Percentiles rank a stretch among this genome's conserved stretches.
phyloP scores from a whole-genome alignment of 1,140 invertebrate species.

The Drosophila subpulchrella region DNA sequence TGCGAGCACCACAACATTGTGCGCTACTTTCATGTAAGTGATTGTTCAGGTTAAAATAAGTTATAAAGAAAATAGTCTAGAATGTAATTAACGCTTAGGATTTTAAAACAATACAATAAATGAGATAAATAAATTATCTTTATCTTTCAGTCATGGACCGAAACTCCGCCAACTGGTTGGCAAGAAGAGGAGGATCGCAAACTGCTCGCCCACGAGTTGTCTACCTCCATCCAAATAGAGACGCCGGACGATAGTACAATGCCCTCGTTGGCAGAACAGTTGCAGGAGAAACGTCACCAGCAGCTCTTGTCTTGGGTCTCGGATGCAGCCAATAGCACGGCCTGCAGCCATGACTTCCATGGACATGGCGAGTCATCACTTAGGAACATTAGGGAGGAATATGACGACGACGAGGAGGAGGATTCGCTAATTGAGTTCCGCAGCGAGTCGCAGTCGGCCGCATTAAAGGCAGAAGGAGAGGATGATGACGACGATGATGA shows the following conservation, averaged over 20 bases:
- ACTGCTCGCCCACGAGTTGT: constrained; percentile 85
- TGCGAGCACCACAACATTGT: constrained; percentile 98
- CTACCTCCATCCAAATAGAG: constrained; percentile 83
- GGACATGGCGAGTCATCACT: constrained; percentile 33
- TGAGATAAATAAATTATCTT: constrained; percentile 86
- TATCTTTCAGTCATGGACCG: constrained; percentile 95
- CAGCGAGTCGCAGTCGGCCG: constrained; percentile 76
- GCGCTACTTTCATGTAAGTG: constrained; percentile 90
- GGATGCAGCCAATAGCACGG: constrained; percentile 67
- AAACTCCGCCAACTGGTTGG: constrained; percentile 95
- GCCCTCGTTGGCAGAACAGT: constrained; percentile 55
- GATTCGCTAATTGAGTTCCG: constrained; percentile 79
- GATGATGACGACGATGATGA: constrained; percentile 26
- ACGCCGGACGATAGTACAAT: constrained; percentile 76
- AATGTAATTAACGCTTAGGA: no score
- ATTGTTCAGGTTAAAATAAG: no score
- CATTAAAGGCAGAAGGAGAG: constrained; percentile 37
- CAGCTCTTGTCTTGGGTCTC: constrained; percentile 76
- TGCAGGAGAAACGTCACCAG: constrained; percentile 59
- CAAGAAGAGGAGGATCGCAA: constrained; percentile 91
- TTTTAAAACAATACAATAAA: no score
- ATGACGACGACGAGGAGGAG: constrained; percentile 71
- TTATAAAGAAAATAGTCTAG: neutral
- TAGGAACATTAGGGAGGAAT: constrained; percentile 35
- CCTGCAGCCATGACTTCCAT: constrained; percentile 51